These are phyloP conservation scores for Brachirus orientalis DNA, from an alignment of 2,113 vertebrate species.

Conservation along the genomic window DNA sequence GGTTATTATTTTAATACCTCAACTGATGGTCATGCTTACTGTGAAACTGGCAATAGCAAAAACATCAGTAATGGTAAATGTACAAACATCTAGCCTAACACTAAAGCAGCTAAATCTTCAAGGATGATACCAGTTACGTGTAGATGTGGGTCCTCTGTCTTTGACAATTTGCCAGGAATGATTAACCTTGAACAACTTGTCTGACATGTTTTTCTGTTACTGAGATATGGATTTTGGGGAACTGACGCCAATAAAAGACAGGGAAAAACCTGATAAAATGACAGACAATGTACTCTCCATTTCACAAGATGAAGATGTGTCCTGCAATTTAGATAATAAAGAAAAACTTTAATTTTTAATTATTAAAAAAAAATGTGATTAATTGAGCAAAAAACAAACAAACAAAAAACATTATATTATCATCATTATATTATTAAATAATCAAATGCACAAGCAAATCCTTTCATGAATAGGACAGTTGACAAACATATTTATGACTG, in stretches of 20 bases:
- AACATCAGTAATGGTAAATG: conserved; percentile 70
- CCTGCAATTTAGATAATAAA: too few species aligned
- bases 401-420: too few species aligned
- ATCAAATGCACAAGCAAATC: not conserved
- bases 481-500: not conserved
- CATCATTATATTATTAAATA: not conserved
- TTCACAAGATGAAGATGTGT: too few species aligned
- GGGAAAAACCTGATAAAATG: too few species aligned
- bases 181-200: conserved; percentile 11
- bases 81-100: conserved; percentile 71
- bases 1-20: conserved; percentile 60
- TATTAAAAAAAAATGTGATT: too few species aligned
- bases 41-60: conserved; percentile 58
- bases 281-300: too few species aligned
- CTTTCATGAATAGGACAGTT: not conserved
- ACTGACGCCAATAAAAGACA: too few species aligned
- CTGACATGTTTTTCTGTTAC: conserved; percentile 48
- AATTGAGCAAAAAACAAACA: too few species aligned
- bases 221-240: not conserved
- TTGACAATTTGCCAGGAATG: conserved; percentile 3
- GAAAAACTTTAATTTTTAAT: too few species aligned
- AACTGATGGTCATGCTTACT: conserved; percentile 75
- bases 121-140: conserved; percentile 57
- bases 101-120: conserved; percentile 66
- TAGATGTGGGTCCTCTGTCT: conserved; percentile 56